Percentiles rank a stretch among this genome's conserved stretches.
phyloP scores from a whole-genome alignment of 1,140 invertebrate species.

The Achatina immaculata region DNA sequence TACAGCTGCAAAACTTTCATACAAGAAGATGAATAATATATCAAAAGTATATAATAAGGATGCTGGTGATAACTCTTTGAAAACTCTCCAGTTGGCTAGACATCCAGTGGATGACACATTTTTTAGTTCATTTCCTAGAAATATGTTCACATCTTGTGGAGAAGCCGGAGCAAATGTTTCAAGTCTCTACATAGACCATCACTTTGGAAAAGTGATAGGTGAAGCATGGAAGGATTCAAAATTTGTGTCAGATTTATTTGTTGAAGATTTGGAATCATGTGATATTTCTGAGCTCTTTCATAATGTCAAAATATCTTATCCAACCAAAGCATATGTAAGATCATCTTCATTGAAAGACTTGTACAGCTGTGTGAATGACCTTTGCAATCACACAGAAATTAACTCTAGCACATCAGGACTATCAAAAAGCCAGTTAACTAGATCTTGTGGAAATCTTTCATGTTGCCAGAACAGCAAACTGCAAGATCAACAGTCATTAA shows the following conservation, averaged over 20 bases:
- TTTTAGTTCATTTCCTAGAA: neutral
- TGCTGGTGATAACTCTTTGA: neutral
- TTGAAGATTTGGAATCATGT: conserved; percentile 26
- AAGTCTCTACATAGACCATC: neutral
- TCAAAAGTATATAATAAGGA: neutral
- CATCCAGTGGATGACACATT: neutral
- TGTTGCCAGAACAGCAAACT: neutral
- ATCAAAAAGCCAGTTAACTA: neutral
- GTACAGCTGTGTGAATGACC: conserved; percentile 6
- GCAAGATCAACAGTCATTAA: no score
- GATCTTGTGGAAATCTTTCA: neutral
- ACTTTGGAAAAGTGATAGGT: neutral
- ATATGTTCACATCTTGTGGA: neutral
- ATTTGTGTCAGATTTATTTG: conserved; percentile 5
- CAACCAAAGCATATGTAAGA: neutral
- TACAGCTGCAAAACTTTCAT: neutral
- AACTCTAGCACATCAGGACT: neutral
- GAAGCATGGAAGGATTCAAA: neutral
- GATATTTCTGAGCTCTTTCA: conserved; percentile 14
- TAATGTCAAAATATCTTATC: conserved; percentile 5
- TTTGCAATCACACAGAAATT: neutral
- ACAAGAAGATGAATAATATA: neutral
- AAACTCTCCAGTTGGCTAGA: neutral
- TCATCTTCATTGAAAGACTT: conserved; percentile 14
- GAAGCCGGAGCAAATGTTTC: neutral